phyloP scores from a whole-genome alignment of 1,140 invertebrate genomes.

The Trypoxylus dichotomus region DNA sequence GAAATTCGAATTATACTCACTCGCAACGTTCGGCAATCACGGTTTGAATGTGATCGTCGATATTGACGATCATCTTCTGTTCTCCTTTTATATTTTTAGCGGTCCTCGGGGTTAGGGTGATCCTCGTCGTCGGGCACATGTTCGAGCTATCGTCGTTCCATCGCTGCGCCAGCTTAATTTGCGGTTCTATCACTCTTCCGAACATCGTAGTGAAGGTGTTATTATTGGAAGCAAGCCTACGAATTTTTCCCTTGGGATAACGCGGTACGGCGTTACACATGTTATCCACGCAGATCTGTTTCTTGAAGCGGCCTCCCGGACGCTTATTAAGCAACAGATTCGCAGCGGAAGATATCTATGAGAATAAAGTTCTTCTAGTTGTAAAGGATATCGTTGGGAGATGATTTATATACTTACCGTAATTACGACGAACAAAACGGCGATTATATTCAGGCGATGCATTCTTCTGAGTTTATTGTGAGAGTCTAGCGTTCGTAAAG shows the following conservation, averaged over 20 bases:
- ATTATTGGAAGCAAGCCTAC: background rate
- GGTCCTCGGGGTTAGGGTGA: background rate
- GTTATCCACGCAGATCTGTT: background rate
- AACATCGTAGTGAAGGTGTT: background rate
- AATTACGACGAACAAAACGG: background rate
- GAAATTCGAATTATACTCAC: background rate
- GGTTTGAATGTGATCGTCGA: background rate
- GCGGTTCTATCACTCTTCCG: background rate
- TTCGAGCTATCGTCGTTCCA: background rate
- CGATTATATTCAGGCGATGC: no score
- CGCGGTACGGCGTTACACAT: background rate
- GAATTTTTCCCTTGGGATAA: background rate
- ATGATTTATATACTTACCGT: background rate
- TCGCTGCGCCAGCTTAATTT: background rate
- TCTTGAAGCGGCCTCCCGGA: background rate
- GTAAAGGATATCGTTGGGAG: no score
- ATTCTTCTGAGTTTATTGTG: no score
- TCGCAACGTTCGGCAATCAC: background rate
- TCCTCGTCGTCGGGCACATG: background rate
- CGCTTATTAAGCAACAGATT: background rate
- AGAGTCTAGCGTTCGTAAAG: no score
- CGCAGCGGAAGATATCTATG: background rate
- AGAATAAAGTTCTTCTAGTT: background rate
- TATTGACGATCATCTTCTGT: background rate
- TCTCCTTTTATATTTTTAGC: background rate